phyloP scores from a whole-genome alignment of 2,888 invertebrate genomes.

The Andrena praecox region DNA sequence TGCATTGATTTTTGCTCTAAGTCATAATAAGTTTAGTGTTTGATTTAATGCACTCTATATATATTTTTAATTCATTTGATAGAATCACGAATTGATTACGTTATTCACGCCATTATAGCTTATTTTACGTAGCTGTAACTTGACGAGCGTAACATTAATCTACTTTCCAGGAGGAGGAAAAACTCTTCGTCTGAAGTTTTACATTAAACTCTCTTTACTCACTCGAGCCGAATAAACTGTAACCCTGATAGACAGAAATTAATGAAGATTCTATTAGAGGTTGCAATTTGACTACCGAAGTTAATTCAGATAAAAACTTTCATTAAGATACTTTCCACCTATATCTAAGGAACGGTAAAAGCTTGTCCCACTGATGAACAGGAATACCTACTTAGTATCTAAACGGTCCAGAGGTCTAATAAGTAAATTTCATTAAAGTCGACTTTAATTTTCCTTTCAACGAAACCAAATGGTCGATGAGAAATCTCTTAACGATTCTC shows the following conservation, averaged over 20 bases:
- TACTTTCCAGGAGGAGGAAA: not conserved
- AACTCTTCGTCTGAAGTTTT: not conserved
- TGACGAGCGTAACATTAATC: not conserved
- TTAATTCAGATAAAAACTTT: not conserved
- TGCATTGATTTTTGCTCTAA: not conserved
- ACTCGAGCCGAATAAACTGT: not conserved
- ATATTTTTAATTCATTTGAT: not conserved
- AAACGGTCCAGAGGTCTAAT: not conserved
- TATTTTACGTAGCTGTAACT: not conserved
- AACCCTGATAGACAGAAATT: slow-evolving; percentile 7
- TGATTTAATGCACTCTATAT: not conserved
- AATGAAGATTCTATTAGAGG: not conserved
- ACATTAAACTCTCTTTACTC: not conserved
- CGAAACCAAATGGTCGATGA: no score
- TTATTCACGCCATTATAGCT: not conserved
- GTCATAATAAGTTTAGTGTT: not conserved
- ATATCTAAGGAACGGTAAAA: slow-evolving; percentile 17
- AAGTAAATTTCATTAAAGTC: no score
- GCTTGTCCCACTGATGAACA: not conserved
- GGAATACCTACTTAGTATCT: not conserved
- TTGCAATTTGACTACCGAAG: not conserved
- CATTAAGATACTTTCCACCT: not conserved
- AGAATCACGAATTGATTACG: not conserved
- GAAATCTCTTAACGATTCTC: no score
- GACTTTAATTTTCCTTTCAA: no score